A percentile compares a stretch with the other conserved stretches of the same genome.
Conservation (phyloP, 1,140 invertebrate genomes). For the Aporrectodea caliginosa region DNA sequence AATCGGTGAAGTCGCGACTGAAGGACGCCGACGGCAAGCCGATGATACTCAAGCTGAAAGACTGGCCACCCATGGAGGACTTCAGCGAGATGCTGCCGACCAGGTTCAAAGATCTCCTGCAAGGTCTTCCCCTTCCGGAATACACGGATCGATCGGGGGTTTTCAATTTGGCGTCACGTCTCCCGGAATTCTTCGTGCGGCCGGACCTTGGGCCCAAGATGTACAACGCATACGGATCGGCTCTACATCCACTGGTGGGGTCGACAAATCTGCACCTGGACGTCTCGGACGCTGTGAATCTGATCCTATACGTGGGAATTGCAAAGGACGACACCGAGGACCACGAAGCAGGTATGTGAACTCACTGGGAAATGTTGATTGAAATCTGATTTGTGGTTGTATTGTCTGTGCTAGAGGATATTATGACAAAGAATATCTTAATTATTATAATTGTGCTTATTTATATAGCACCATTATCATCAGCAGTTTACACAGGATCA, state of each 20-base stretch:
- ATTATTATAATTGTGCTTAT: too few relatives aligned
- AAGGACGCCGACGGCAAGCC: conserved; percentile 70
- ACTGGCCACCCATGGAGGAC: conserved; percentile 87
- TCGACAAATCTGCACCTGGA: conserved; percentile 96
- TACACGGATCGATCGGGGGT: conserved; percentile 85
- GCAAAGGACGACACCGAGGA: conserved; percentile 72
- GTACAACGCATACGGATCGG: conserved; percentile 87
- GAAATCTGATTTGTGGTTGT: too few relatives aligned
- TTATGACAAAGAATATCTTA: too few relatives aligned
- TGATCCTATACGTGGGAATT: conserved; percentile 93
- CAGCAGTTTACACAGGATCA: too few relatives aligned
- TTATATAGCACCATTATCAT: too few relatives aligned
- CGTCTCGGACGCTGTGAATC: conserved; percentile 94
- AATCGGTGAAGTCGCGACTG: conserved; percentile 64
- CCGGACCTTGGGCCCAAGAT: conserved; percentile 96
- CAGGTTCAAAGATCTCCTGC: conserved; percentile 88
- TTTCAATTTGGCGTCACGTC: conserved; percentile 78
- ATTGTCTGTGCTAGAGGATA: too few relatives aligned
- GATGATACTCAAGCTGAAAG: conserved; percentile 84
- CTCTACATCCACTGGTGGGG: conserved; percentile 63
- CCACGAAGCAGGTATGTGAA: conserved; percentile 46
- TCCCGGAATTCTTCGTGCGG: conserved; percentile 88
- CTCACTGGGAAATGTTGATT: too few relatives aligned
- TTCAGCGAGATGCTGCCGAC: conserved; percentile 82
- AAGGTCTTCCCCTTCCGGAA: conserved; percentile 78